Evolutionary conservation across 2,113 vertebrate genomes (phyloP), one percentile per base, ranked within the genome.

Genomic region (Fulica atra): DNA sequence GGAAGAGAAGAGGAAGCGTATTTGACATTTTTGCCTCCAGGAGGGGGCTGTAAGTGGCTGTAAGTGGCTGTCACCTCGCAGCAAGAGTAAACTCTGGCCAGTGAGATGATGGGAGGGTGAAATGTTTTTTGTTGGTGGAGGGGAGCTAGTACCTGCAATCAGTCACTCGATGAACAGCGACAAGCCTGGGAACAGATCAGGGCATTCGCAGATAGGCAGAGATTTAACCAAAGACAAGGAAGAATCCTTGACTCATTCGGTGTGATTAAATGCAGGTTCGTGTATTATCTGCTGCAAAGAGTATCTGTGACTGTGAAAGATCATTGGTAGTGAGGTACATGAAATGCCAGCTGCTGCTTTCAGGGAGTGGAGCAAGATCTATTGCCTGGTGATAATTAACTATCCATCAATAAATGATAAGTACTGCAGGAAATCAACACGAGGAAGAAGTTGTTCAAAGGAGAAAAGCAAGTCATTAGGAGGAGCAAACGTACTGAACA

Each of bases 391-490:
- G 81, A 91, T 96, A 96, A 95, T 96, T 96, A 97, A 95, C 84
- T 92, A 90, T 89, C 79, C 53, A 86, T 96, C 96, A 93, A 97
- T 94, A 95, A 88, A 81, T 93, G 88, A 89, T 96, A 93, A 93
- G 77, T 92, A 82, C 53, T 88, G 54, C 46, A 65, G 70, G 89
- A 97, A 97, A 92, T 66, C 86, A 96, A 76, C 64, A 81, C 17
- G 48, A 88, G 54, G 82, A 91, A 96, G 91, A 89, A 94, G 54
- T 94, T 94, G 50, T 89, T 96, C 81, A 93, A 96, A 86, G 78
- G 81, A 88, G 86, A 92, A 93, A 96, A 86, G 79, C 85, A 95
- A 96, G 80, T 94, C 92, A 92, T 95, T 96, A 96, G 79, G 89
- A 71, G 61, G n/a, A 90, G 68, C 64, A 92, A 95, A 65, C 0